These are phyloP conservation scores for Drosophila vallismaia DNA, from an alignment of 2,888 invertebrate species.

Conservation along the genomic window DNA sequence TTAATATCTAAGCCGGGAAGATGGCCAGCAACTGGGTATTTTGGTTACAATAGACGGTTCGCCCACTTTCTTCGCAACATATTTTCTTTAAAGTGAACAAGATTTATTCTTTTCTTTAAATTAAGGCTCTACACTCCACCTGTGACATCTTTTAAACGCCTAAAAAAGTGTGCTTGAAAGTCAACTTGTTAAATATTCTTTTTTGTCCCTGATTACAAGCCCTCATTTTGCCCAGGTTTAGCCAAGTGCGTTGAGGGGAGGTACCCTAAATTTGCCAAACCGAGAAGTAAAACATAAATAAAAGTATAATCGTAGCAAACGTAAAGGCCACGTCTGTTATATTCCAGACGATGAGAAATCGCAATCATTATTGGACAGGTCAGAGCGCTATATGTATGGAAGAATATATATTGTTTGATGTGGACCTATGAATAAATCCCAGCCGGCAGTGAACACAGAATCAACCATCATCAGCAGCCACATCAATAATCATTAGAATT, in stretches of 20 bases:
- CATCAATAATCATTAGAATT: conserved; percentile 53
- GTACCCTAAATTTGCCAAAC: conserved; percentile 5
- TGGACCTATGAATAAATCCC: conserved; percentile 1
- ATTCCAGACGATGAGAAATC: conserved; percentile 10
- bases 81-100: too few relatives aligned
- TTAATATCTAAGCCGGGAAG: conserved; percentile 47
- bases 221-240: conserved; percentile 30
- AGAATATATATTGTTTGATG: neutral
- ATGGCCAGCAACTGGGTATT: conserved; percentile 1
- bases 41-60: too few relatives aligned
- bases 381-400: conserved; percentile 5
- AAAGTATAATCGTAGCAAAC: conserved; percentile 7
- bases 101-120: neutral
- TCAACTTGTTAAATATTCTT: neutral
- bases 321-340: conserved; percentile 1
- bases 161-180: neutral
- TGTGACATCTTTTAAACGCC: neutral
- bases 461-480: conserved; percentile 28
- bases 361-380: conserved; percentile 24
- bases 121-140: neutral
- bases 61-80: too few relatives aligned
- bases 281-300: conserved; percentile 2
- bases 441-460: conserved; percentile 17
- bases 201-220: conserved; percentile 30
- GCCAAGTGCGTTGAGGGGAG: conserved; percentile 13